A percentile compares a stretch with the other conserved stretches of the same genome.
These are phyloP conservation scores for Lasioglossum villosulum DNA, from an alignment of 2,888 invertebrate species.

Conservation along the genomic window DNA sequence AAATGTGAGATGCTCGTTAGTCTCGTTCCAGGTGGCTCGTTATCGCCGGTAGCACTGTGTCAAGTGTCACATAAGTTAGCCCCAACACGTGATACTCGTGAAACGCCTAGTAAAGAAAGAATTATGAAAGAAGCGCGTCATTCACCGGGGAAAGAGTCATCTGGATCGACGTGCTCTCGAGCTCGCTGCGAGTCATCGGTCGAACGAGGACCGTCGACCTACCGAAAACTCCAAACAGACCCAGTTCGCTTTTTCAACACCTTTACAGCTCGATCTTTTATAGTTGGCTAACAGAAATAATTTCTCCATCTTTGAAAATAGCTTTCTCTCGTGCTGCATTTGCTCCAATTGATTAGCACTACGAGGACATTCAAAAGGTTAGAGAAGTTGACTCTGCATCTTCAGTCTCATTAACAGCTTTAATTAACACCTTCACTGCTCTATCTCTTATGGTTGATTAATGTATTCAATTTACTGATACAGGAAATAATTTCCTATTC, in stretches of 20 bases:
- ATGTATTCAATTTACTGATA: no score
- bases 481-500: no score
- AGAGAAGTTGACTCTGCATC: no score
- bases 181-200: background rate
- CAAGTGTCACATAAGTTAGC: slow-evolving; percentile 81
- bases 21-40: slow-evolving; percentile 79
- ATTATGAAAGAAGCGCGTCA: slow-evolving; percentile 63
- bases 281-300: background rate
- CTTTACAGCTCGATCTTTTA: background rate
- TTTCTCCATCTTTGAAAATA: background rate
- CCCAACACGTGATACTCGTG: slow-evolving; percentile 63
- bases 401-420: no score
- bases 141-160: slow-evolving; percentile 25
- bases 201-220: background rate
- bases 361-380: background rate
- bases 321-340: background rate
- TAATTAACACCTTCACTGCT: no score
- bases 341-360: background rate
- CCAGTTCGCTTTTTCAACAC: background rate
- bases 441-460: no score
- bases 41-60: slow-evolving; percentile 78
- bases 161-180: background rate
- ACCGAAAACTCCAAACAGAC: background rate
- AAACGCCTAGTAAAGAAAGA: slow-evolving; percentile 56
- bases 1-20: slow-evolving; percentile 81